A percentile compares a stretch with the other conserved stretches of the same genome.
Evolutionary conservation across 1,140 invertebrate genomes (phyloP).

Genomic region (Macrobrachium rosenbergii): DNA sequence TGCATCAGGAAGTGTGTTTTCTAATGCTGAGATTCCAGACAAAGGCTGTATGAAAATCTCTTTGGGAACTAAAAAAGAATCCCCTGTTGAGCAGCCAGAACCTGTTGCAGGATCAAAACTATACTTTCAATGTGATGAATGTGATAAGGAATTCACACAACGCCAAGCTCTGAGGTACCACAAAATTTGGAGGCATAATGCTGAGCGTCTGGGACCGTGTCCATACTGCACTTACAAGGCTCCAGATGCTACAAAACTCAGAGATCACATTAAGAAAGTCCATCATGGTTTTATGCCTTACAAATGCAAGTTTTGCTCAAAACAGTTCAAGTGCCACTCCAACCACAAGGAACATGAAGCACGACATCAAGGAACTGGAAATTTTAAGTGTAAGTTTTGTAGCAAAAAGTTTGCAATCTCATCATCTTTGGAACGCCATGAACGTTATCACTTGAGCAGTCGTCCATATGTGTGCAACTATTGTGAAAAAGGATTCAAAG

Average conservation of each 20-base stretch:
- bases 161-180: conserved; percentile 2
- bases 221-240: conserved; percentile 11
- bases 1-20: no score
- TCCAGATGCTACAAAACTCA: conserved; percentile 20
- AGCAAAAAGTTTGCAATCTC: neutral
- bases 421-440: neutral
- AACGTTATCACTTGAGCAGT: neutral
- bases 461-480: neutral
- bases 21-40: no score
- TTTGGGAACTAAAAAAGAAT: no score
- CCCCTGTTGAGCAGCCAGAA: no score
- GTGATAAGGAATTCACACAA: no score
- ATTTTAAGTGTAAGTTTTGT: neutral
- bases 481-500: no score
- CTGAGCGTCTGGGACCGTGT: neutral
- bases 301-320: conserved; percentile 27
- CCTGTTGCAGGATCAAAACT: no score
- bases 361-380: neutral
- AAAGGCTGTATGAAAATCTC: no score
- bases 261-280: conserved; percentile 5
- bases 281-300: conserved; percentile 10
- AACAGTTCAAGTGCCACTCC: conserved; percentile 21
- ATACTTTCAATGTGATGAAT: no score
- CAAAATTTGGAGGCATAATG: conserved; percentile 10
- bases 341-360: conserved; percentile 29